Percentiles rank a stretch among this genome's conserved stretches.
Evolutionary conservation across 2,113 vertebrate species (phyloP).

Genomic region (Misgurnus anguillicaudatus): DNA sequence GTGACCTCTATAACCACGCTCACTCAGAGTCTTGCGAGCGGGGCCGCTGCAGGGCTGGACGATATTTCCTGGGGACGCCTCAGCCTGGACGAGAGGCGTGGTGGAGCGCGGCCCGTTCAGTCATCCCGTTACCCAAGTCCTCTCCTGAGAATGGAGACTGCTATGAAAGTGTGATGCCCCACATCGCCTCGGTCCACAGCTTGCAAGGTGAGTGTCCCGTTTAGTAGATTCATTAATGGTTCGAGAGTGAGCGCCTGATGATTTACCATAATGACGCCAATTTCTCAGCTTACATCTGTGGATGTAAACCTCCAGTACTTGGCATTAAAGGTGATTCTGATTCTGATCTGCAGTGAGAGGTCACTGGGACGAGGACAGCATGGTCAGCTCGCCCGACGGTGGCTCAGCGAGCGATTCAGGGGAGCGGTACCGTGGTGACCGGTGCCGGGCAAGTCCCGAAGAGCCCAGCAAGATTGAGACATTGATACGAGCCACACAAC

Average conservation of each 20-base stretch:
- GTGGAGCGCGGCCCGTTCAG: conserved; percentile 83
- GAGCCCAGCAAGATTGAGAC: conserved; percentile 95
- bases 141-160: conserved; percentile 85
- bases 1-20: conserved; percentile 77
- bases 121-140: conserved; percentile 81
- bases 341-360: conserved; percentile 77
- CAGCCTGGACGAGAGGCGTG: conserved; percentile 83
- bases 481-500: conserved; percentile 93
- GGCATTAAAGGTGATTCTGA: too few species aligned
- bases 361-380: conserved; percentile 95
- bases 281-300: conserved; percentile 1
- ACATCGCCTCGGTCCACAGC: conserved; percentile 84
- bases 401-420: conserved; percentile 94
- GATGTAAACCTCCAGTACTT: too few species aligned
- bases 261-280: not conserved
- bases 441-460: conserved; percentile 84
- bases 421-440: conserved; percentile 83
- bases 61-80: conserved; percentile 89
- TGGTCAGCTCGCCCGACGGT: conserved; percentile 91
- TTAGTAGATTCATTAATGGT: not conserved
- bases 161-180: conserved; percentile 81
- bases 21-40: conserved; percentile 85
- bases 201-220: conserved; percentile 69
- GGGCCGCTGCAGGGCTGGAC: conserved; percentile 88
- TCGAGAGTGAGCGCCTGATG: too few species aligned